These are phyloP conservation scores for Melanophora roralis DNA, from an alignment of 2,888 invertebrate species.

Conservation along the genomic window DNA sequence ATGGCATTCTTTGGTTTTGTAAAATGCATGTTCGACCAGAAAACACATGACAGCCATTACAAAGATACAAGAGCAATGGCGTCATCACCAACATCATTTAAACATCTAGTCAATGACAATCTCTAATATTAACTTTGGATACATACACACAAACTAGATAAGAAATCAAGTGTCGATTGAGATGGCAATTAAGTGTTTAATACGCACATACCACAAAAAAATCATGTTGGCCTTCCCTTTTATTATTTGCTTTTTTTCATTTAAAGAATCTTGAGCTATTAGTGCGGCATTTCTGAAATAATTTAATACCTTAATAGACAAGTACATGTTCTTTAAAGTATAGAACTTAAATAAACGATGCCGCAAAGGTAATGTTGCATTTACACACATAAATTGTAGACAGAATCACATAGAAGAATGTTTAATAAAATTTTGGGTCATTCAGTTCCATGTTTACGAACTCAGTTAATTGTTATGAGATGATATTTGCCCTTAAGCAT, in stretches of 20 bases:
- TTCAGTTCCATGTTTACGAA: neutral
- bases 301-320: neutral
- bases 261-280: conserved; percentile 22
- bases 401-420: conserved; percentile 2
- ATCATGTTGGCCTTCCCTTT: conserved; percentile 1
- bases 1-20: conserved; percentile 9
- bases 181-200: conserved; percentile 58
- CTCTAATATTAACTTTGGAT: neutral
- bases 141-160: neutral
- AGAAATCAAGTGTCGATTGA: conserved; percentile 55
- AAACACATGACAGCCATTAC: conserved; percentile 47
- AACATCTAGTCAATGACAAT: conserved; percentile 11
- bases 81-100: conserved; percentile 1
- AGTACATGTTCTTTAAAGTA: neutral
- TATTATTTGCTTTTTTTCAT: neutral
- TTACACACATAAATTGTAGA: neutral
- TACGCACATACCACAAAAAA: conserved; percentile 61
- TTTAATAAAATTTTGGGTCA: conserved; percentile 7
- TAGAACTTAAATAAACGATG: conserved; percentile 6
- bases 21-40: conserved; percentile 44
- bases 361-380: neutral
- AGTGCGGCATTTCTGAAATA: conserved; percentile 4
- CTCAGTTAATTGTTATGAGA: neutral
- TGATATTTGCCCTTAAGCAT: no score
- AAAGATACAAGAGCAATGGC: conserved; percentile 15